A percentile compares a stretch with the other conserved stretches of the same genome.
phyloP scores from a whole-genome alignment of 2,113 vertebrate species.

The Vanacampus margaritifer region DNA sequence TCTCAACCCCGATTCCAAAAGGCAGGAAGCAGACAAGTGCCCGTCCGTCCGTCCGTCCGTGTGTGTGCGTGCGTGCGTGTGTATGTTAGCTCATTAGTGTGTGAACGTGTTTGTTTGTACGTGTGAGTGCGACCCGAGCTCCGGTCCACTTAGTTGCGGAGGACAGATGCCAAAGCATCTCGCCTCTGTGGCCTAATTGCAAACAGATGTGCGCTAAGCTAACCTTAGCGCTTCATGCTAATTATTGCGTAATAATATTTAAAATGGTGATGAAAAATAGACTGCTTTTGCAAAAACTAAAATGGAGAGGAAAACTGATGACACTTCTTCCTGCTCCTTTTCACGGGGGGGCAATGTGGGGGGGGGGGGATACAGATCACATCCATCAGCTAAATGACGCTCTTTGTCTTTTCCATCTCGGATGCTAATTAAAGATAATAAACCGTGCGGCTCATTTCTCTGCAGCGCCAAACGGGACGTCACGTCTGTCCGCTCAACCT shows the following conservation, averaged over 20 bases:
- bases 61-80: background rate
- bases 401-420: constrained; percentile 56
- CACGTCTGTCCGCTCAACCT: constrained; percentile 54
- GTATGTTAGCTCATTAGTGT: constrained; percentile 47
- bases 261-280: too few species aligned
- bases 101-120: constrained; percentile 49
- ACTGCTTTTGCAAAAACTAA: background rate
- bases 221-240: background rate
- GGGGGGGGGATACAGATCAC: constrained; percentile 12
- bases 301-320: background rate
- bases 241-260: too few species aligned
- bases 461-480: constrained; percentile 58
- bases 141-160: constrained; percentile 49
- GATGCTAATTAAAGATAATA: constrained; percentile 73
- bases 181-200: constrained; percentile 32
- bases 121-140: constrained; percentile 7
- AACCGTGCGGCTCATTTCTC: constrained; percentile 66
- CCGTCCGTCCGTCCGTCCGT: too few species aligned
- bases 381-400: constrained; percentile 57
- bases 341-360: constrained; percentile 16
- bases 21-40: constrained; percentile 61
- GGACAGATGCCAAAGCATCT: constrained; percentile 55
- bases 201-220: constrained; percentile 47
- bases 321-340: constrained; percentile 17
- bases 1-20: constrained; percentile 41